Percentiles rank a stretch among this genome's conserved stretches.
Evolutionary conservation across 2,888 invertebrate species (phyloP).

Genomic region (Coenonympha glycerion): DNA sequence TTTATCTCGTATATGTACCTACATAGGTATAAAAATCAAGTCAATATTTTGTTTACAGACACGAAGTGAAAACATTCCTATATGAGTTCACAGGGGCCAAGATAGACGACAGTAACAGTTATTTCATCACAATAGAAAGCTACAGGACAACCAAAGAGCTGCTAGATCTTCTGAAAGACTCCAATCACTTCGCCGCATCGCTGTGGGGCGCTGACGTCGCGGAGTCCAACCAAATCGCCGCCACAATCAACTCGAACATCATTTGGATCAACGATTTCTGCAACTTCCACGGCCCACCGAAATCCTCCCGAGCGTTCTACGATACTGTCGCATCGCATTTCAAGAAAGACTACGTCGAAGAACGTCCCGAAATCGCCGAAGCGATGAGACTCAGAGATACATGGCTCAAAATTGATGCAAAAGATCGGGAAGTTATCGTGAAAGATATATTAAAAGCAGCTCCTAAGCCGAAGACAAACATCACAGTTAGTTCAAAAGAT

Average conservation of each 20-base stretch:
- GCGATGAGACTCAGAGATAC: neutral
- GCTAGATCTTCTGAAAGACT: slow-evolving; percentile 32
- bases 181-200: slow-evolving; percentile 33
- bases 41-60: too few species aligned
- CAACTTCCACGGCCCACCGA: slow-evolving; percentile 37
- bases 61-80: slow-evolving; percentile 9
- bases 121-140: slow-evolving; percentile 32
- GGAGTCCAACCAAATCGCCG: slow-evolving; percentile 40
- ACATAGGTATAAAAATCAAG: too few species aligned
- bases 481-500: neutral
- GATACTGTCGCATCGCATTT: neutral
- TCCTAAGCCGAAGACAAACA: neutral
- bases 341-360: neutral
- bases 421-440: neutral
- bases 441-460: neutral
- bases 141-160: slow-evolving; percentile 47
- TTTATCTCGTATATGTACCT: too few species aligned
- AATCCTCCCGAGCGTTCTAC: slow-evolving; percentile 20
- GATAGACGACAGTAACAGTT: neutral
- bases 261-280: slow-evolving; percentile 44
- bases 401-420: neutral
- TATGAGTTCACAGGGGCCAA: neutral
- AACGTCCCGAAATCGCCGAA: neutral
- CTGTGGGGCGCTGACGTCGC: slow-evolving; percentile 42
- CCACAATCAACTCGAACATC: slow-evolving; percentile 19